Evolutionary conservation across 1,140 invertebrate species (phyloP).

Genomic region (Batillaria attramentaria): DNA sequence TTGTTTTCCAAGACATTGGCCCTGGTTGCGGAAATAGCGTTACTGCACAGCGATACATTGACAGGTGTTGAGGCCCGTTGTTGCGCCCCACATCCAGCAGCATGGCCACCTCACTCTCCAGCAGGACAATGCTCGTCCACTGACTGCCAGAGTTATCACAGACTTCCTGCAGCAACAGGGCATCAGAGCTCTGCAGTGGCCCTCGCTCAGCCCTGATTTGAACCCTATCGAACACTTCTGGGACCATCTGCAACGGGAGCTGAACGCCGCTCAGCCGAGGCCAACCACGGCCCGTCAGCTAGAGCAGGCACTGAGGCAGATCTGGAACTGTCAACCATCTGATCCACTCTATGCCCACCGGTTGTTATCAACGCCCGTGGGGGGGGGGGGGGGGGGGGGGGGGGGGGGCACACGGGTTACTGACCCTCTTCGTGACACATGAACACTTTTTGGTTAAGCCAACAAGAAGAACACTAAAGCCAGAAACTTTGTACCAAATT

Average conservation of each 20-base stretch:
- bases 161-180: slow-evolving; percentile 4
- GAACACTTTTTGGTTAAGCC: no score
- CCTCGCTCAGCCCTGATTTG: not conserved
- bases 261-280: slow-evolving; percentile 4
- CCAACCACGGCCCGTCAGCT: slow-evolving; percentile 3
- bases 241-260: not conserved
- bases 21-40: not conserved
- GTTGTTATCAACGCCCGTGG: no score
- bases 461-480: no score
- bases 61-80: not conserved
- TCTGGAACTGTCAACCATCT: not conserved
- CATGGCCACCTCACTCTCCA: not conserved
- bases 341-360: no score
- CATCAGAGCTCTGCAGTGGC: not conserved
- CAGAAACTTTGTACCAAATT: no score
- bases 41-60: not conserved
- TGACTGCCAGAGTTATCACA: not conserved
- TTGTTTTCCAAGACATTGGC: slow-evolving; percentile 15
- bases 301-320: not conserved
- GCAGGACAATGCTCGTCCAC: slow-evolving; percentile 4
- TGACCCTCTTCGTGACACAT: no score
- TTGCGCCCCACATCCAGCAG: slow-evolving; percentile 1
- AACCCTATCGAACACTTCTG: not conserved
- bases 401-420: no score
- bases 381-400: no score